Evolutionary conservation across 2,113 vertebrate species (phyloP).

Genomic region (Taxidea taxus): DNA sequence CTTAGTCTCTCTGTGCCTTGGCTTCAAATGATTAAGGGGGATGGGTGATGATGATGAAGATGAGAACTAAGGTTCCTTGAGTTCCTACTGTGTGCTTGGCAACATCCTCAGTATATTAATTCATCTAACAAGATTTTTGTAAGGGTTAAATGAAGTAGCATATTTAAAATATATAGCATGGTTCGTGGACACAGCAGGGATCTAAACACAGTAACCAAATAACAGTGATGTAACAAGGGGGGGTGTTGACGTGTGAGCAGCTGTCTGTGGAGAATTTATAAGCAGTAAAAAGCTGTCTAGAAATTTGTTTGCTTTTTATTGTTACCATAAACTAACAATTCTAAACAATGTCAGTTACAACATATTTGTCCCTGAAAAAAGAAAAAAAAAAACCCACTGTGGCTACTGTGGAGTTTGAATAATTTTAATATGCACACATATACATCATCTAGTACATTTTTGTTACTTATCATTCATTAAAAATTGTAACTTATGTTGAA

Average conservation of each 20-base stretch:
- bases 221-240: too few relatives aligned
- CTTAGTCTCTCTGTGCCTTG: not conserved
- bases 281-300: not conserved
- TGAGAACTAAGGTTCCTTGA: not conserved
- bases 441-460: not conserved
- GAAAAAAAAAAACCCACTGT: not conserved
- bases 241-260: not conserved
- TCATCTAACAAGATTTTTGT: not conserved
- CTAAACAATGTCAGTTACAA: not conserved
- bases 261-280: not conserved
- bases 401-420: not conserved
- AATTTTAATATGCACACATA: not conserved
- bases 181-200: not conserved
- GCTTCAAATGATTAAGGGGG: not conserved
- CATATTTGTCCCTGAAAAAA: not conserved
- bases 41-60: not conserved
- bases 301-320: conserved; percentile 10
- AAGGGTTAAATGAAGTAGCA: not conserved
- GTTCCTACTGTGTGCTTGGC: not conserved
- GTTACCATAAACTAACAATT: not conserved
- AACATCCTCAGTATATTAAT: not conserved
- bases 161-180: not conserved
- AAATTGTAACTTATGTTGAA: not conserved
- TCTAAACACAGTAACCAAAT: not conserved
- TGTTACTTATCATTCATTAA: not conserved